Evolutionary conservation across 1,140 invertebrate species (phyloP), one percentile per base, ranked within the genome.

Genomic region (Octopus sinensis): DNA sequence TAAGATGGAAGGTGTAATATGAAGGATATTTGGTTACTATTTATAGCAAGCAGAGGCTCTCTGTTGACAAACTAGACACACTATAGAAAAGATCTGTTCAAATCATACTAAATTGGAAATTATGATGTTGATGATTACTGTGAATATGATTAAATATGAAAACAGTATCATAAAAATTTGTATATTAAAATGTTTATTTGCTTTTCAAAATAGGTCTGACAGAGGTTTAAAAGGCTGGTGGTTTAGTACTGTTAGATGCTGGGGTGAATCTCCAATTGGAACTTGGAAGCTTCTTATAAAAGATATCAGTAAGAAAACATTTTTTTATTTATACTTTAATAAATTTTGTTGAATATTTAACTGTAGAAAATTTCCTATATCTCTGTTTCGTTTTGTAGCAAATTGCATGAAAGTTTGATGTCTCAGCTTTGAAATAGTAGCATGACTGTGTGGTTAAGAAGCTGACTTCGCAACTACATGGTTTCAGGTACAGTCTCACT

Each of bases 161-260:
- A 43, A 43, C 30, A 43, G 30, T 43, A 43, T 43, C 30, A 43
- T 43, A 43, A 43, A 43, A 43, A 43, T 43, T 43, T 43, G 30
- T 43, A 43, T 43, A 3, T 43, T 43, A 43, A 43, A 43, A 43
- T 43, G 30, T 43, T 43, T 43, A 17, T 9, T 78, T 7, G 62
- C 81, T 76, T 80, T 80, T 7, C 71, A 52, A 84, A 86, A 7
- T 84, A 89, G 89, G 53, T 89, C 88, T 10, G 79, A 79, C 12
- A 81, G 80, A n/a, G 90, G 90, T 6, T 88, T 90, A 77, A 80
- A 83, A 17, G 85, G 83, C 62, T 91, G 89, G 89, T 88, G 88
- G 30, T 90, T 91, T 82, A 88, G 86, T 56, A 90, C 89, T 30
- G 90, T 90, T 4, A 81, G 90, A 83, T 91, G 90, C 79, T 91